Base-by-base conservation (phyloP, 2,888 invertebrate genomes). In the Lottia scabra region DNA sequence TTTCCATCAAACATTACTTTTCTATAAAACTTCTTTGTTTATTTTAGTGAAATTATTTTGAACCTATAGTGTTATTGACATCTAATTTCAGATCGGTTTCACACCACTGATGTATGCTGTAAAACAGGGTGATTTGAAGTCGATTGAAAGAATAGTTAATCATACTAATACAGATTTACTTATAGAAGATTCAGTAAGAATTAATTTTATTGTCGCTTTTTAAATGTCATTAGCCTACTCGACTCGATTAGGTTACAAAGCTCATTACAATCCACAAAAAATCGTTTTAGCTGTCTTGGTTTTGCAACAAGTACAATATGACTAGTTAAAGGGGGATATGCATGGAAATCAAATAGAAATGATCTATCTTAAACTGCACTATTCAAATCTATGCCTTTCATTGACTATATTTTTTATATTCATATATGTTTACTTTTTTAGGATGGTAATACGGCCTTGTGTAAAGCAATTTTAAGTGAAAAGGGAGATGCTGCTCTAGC, bases 31-130 rank as follows among this genome's bases (percentile, higher is more conserved):
- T n/a, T n/a, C n/a, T n/a, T n/a, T n/a, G n/a, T n/a, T n/a, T n/a
- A n/a, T n/a, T n/a, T n/a, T n/a, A n/a, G n/a, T n/a, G n/a, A n/a
- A n/a, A n/a, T n/a, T n/a, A n/a, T n/a, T n/a, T n/a, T n/a, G n/a
- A n/a, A n/a, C n/a, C n/a, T n/a, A n/a, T n/a, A n/a, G n/a, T n/a
- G n/a, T n/a, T n/a, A n/a, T n/a, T n/a, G n/a, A n/a, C n/a, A n/a
- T n/a, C n/a, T n/a, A 13, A 6, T 71, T 74, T 10, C 70, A 84
- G 83, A 70, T 68, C 0, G 84, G 84, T n/a, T 73, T 69, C 13
- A 84, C 83, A 10, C 78, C 85, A 3, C 68, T 85, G 62, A 83
- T 84, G 76, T 71, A 82, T 10, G 80, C 84, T 2, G 80, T 82
- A 0, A 63, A 67, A 44, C 79, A 77, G 23, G 84, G 83, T 15